Evolutionary conservation across 2,797 vertebrate species (phyloP).

Genomic region (Pseudomugil tenellus): DNA sequence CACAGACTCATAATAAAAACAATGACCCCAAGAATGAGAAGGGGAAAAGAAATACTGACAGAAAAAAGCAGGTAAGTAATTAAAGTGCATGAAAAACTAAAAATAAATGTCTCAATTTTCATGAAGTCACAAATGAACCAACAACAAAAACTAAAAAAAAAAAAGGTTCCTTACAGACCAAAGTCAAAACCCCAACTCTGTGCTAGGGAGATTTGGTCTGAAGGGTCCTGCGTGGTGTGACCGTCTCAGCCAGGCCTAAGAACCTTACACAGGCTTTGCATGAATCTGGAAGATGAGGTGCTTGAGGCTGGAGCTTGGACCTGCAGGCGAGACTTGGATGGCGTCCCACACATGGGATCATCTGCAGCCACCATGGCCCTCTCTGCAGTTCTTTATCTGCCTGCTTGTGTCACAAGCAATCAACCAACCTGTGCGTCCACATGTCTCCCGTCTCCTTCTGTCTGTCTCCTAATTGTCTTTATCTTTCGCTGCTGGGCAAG

Average conservation of each 20-base stretch:
- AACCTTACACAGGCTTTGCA: conserved; percentile 72
- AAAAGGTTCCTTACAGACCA: not conserved
- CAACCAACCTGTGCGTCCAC: conserved; percentile 46
- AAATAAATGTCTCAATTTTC: not conserved
- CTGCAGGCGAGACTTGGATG: conserved; percentile 39
- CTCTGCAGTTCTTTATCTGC: conserved; percentile 48
- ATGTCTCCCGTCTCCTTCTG: conserved; percentile 11
- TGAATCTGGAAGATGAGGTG: conserved; percentile 48
- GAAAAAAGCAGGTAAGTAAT: conserved; percentile 10
- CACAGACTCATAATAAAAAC: conserved; percentile 70
- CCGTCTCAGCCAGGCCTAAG: conserved; percentile 58
- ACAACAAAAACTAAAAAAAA: not conserved
- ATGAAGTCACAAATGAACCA: not conserved
- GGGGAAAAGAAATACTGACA: conserved; percentile 11
- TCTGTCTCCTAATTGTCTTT: conserved; percentile 4
- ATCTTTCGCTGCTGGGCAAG: conserved; percentile 16
- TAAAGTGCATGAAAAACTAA: not conserved
- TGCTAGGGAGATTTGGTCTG: conserved; percentile 56
- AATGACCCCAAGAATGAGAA: conserved; percentile 53
- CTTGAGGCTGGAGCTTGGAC: conserved; percentile 39
- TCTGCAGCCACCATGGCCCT: conserved; percentile 38
- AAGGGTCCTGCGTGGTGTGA: conserved; percentile 44
- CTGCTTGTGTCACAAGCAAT: conserved; percentile 53
- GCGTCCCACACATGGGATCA: conserved; percentile 54
- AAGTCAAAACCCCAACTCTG: conserved; percentile 24